These are phyloP conservation scores for Cheiracanthium punctorium DNA, from an alignment of 2,888 invertebrate genomes.

Conservation along the genomic window DNA sequence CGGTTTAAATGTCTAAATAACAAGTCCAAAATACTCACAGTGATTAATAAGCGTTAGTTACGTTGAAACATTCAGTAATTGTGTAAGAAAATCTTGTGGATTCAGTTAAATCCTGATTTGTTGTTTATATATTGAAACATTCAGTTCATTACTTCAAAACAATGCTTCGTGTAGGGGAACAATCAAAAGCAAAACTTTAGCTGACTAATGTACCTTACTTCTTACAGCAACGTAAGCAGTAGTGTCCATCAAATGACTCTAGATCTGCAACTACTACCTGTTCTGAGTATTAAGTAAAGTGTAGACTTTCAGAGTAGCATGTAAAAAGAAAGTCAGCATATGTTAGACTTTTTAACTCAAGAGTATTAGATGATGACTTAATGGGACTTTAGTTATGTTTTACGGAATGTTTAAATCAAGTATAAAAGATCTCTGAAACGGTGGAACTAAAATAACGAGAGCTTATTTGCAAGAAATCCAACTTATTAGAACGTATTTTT, in stretches of 20 bases:
- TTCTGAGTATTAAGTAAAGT: not conserved
- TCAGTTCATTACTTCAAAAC: not conserved
- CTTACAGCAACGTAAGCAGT: slow-evolving; percentile 48
- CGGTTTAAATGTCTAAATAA: too few species aligned
- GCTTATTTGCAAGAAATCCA: not conserved
- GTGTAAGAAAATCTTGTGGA: too few species aligned
- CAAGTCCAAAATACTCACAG: too few species aligned
- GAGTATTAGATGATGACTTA: not conserved
- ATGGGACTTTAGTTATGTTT: not conserved
- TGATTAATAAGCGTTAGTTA: too few species aligned
- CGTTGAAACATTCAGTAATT: too few species aligned
- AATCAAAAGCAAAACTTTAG: slow-evolving; percentile 62
- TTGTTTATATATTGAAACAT: too few species aligned
- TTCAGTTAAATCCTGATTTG: not conserved
- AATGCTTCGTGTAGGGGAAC: slow-evolving; percentile 64
- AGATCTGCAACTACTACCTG: not conserved
- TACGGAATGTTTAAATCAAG: not conserved
- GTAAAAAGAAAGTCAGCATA: not conserved
- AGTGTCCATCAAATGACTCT: slow-evolving; percentile 30
- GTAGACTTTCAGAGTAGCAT: not conserved
- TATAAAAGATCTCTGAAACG: not conserved
- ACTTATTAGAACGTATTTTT: not conserved
- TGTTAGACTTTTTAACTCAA: not conserved
- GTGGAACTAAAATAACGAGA: not conserved
- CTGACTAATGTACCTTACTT: slow-evolving; percentile 49